Evolutionary conservation across 2,888 invertebrate genomes (phyloP), one percentile per base, ranked within the genome.

Genomic region (Hoplodrina blanda): DNA sequence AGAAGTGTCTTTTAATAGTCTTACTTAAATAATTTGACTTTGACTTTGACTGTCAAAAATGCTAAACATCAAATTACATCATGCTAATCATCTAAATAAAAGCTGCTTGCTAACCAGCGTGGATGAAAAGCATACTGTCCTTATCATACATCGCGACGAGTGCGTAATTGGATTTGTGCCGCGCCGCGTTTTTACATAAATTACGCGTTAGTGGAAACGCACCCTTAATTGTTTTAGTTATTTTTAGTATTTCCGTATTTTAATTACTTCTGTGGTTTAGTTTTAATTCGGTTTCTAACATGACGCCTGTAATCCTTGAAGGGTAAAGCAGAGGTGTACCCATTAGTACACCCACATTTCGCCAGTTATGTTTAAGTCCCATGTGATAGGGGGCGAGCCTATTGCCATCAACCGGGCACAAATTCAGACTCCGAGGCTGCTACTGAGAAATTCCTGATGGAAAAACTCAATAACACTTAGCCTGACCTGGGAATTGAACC

Each of bases 141-240:
- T 37, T 71, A 82, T 83, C 71, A 30, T 19, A 52, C 57, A 69
- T 72, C 78, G 70, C 65, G 70, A 64, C 64, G 53, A 75, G 66
- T 67, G 64, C 66, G 55, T 84, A 84, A 84, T 85, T 84, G 85
- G 85, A 81, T 85, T 71, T 78, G 75, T 33, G 54, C 53, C 62
- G 62, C 67, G 44, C 13, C 33, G 64, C 17, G 59, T 73, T 69
- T 77, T 69, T 55, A 83, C 81, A 81, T 85, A 81, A 73, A 73
- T 73, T 78, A 69, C 74, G 74, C 81, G 70, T 85, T 83, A 83
- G 74, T 75, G 30, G 67, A 66, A 61, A 72, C 66, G 73, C 73
- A 63, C 74, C 64, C 55, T 52, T 76, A 83, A 83, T 76, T 78
- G 78, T 73, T 70, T 54, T 10, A n/a, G 19, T 63, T 49, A 49